Evolutionary conservation across 35 echinoderm and acorn worm genomes (phyloP).

Genomic region (Amphiura filiformis): DNA sequence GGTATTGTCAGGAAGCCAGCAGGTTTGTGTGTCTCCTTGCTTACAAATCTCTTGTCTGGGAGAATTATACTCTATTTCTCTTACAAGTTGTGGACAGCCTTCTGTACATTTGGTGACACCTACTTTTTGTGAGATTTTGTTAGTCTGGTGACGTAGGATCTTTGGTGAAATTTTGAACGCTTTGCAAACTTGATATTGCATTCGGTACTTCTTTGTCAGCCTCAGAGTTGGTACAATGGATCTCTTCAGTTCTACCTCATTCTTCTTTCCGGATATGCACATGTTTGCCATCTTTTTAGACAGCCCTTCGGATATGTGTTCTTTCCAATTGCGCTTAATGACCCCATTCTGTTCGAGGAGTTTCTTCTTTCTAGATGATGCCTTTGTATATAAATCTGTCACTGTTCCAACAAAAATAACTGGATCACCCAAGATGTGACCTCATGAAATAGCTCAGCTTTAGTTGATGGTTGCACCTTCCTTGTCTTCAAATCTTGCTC

Average conservation of each 20-base stretch:
- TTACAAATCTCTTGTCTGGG: slow-evolving; percentile 29
- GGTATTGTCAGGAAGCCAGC: not conserved
- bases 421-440: slow-evolving; percentile 4
- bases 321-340: too few relatives aligned
- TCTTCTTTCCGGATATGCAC: slow-evolving; percentile 4
- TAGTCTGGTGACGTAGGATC: not conserved
- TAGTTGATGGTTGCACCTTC: not conserved
- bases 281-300: not conserved
- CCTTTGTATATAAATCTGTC: not conserved
- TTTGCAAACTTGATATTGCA: not conserved
- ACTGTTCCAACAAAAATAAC: slow-evolving; percentile 5
- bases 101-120: not conserved
- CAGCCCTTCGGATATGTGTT: not conserved
- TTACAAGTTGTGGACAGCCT: not conserved
- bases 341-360: slow-evolving; percentile 2
- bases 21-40: not conserved
- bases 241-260: not conserved
- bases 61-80: slow-evolving; percentile 6
- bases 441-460: not conserved
- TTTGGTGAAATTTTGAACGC: not conserved
- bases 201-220: not conserved
- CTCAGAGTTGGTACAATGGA: slow-evolving; percentile 1
- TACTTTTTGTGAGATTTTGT: not conserved
- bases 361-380: slow-evolving; percentile 20
- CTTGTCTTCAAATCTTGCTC: not conserved